Conservation (phyloP, 1,140 invertebrate genomes). For the Cydia amplana region DNA sequence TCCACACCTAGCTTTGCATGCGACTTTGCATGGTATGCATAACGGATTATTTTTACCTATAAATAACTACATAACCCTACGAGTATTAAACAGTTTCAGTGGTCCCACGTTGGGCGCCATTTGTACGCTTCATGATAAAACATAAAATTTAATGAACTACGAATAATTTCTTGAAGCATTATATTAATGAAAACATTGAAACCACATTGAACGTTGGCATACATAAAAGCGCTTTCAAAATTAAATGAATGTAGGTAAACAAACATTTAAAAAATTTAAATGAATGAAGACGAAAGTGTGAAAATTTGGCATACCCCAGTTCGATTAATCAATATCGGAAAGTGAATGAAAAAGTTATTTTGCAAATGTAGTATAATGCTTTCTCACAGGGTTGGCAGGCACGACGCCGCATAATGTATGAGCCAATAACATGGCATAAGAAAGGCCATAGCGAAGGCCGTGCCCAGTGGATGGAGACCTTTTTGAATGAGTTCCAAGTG, state of each 20-base stretch:
- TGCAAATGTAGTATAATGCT: background rate
- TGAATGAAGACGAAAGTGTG: too few relatives aligned
- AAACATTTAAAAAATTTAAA: too few relatives aligned
- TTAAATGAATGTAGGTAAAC: too few relatives aligned
- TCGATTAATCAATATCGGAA: background rate
- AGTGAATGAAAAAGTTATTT: background rate
- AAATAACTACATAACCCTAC: background rate
- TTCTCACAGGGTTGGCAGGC: conserved; percentile 8
- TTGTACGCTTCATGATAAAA: background rate
- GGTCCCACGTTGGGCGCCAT: conserved; percentile 28
- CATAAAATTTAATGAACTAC: background rate
- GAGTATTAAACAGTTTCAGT: background rate
- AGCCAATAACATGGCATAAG: conserved; percentile 16
- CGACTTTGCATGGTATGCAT: background rate
- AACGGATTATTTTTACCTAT: background rate
- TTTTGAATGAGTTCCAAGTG: conserved; percentile 45
- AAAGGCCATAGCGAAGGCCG: conserved; percentile 26
- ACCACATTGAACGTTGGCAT: too few relatives aligned
- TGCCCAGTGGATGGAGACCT: conserved; percentile 34
- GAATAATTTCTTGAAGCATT: background rate
- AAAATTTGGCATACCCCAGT: background rate
- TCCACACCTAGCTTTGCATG: background rate
- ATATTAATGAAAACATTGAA: background rate
- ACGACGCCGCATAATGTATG: background rate
- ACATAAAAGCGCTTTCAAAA: too few relatives aligned